Evolutionary conservation across 2,888 invertebrate genomes (phyloP), one percentile per base, ranked within the genome.

Genomic region (Drosophila helvetica): DNA sequence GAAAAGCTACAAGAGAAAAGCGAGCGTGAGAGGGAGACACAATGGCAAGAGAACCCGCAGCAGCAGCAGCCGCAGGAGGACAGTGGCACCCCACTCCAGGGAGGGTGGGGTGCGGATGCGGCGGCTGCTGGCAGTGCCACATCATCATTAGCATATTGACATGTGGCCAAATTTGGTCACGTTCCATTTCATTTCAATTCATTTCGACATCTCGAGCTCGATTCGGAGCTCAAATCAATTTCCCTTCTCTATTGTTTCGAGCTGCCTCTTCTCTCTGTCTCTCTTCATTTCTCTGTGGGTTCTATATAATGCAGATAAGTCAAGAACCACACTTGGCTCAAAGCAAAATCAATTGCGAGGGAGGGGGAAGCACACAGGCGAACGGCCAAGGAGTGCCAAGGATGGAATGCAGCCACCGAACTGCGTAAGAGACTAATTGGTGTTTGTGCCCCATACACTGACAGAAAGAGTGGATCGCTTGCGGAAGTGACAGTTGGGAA

Each of bases 121-220:
- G 45, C 38, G 15, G 27, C 38, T 52, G 38, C 51, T 27, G 53
- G 42, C 50, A 58, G 55, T 46, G 43, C 30, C 76, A 73, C 73
- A 62, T 62, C 66, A 78, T 84, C 88, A 84, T 84, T 84, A 84
- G 83, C 83, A 84, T 84, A 84, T 84, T 84, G 83, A 88, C 86
- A 84, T 84, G 83, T 84, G 83, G 88, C 88, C 80, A 78, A 86
- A 88, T 77, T 88, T 73, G 86, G 88, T 84, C 83, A 84, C 83
- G 83, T 84, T 88, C 74, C 83, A 88, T 79, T 82, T 82, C 78
- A 83, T 83, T 78, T 82, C 71, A 71, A 75, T 78, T 77, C 74
- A 78, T 78, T 78, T 78, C 53, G 73, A 80, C 81, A 80, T 68
- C 38, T 38, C 64, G 38, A 59, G 70, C n/a, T n/a, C n/a, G n/a